Conservation (phyloP, 1,140 invertebrate genomes). For the Drosophila persimilis region DNA sequence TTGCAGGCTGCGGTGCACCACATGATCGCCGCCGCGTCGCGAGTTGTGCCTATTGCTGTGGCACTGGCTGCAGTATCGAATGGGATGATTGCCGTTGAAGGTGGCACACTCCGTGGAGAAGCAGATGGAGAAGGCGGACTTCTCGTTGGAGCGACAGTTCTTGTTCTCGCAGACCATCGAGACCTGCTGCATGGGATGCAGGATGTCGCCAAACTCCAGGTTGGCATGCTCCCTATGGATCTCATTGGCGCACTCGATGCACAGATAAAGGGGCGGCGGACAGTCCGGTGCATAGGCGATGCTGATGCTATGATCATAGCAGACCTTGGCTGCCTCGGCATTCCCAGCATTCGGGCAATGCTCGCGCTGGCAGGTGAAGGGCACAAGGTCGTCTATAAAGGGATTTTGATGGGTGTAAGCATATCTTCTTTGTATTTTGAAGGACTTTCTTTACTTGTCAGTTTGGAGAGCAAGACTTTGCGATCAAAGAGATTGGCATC, state of each 20-base stretch:
- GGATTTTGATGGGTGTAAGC: not conserved
- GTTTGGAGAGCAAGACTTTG: slow-evolving; percentile 93
- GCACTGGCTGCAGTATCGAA: slow-evolving; percentile 96
- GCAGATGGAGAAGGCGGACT: slow-evolving; percentile 97
- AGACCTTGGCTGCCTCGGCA: slow-evolving; percentile 95
- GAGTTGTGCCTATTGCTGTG: slow-evolving; percentile 95
- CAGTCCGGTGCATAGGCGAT: slow-evolving; percentile 92
- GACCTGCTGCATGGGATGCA: slow-evolving; percentile 97
- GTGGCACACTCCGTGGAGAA: slow-evolving; percentile 98
- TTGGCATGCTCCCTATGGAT: slow-evolving; percentile 92
- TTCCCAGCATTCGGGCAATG: slow-evolving; percentile 92
- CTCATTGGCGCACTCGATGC: slow-evolving; percentile 97
- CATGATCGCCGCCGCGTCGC: slow-evolving; percentile 92
- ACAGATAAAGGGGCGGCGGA: slow-evolving; percentile 97
- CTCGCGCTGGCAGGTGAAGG: slow-evolving; percentile 93
- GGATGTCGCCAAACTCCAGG: slow-evolving; percentile 94
- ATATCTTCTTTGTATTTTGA: no score
- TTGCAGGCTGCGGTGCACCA: slow-evolving; percentile 93
- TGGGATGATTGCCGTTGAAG: slow-evolving; percentile 97
- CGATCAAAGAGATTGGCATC: slow-evolving; percentile 96
- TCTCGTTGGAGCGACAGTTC: slow-evolving; percentile 96
- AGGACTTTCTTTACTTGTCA: slow-evolving; percentile 88
- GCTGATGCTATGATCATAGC: slow-evolving; percentile 93
- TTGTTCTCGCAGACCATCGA: slow-evolving; percentile 98
- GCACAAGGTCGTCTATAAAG: slow-evolving; percentile 87